Conservation (phyloP, 2,797 vertebrate species). For the Phalanger gymnotis region DNA sequence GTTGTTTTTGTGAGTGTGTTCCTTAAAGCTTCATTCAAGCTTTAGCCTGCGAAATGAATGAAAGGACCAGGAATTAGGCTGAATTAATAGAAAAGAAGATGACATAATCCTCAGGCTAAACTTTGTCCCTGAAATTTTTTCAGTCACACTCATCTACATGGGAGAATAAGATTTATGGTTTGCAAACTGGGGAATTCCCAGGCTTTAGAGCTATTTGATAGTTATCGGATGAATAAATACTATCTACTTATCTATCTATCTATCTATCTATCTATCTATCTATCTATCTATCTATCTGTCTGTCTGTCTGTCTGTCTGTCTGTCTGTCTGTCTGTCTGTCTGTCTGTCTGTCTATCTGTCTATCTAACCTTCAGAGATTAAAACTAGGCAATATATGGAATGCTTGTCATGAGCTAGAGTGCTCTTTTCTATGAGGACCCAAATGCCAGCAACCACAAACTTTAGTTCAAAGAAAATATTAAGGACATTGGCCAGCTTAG, state of each 20-base stretch:
- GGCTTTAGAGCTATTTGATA: not conserved
- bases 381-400: not conserved
- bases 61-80: not conserved
- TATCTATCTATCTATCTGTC: no score
- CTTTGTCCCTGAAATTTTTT: not conserved
- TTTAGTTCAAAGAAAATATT: not conserved
- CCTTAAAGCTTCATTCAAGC: not conserved
- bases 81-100: not conserved
- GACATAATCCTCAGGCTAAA: not conserved
- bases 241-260: no score
- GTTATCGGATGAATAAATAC: not conserved
- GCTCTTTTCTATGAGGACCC: not conserved
- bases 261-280: no score
- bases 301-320: no score
- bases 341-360: no score
- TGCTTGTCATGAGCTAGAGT: not conserved
- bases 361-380: not conserved
- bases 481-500: not conserved
- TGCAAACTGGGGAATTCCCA: not conserved
- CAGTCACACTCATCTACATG: not conserved
- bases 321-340: no score
- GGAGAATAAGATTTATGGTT: not conserved
- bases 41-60: not conserved
- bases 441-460: not conserved
- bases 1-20: not conserved